Conservation (phyloP, 2,797 vertebrate genomes). For the Linurgus olivaceus region DNA sequence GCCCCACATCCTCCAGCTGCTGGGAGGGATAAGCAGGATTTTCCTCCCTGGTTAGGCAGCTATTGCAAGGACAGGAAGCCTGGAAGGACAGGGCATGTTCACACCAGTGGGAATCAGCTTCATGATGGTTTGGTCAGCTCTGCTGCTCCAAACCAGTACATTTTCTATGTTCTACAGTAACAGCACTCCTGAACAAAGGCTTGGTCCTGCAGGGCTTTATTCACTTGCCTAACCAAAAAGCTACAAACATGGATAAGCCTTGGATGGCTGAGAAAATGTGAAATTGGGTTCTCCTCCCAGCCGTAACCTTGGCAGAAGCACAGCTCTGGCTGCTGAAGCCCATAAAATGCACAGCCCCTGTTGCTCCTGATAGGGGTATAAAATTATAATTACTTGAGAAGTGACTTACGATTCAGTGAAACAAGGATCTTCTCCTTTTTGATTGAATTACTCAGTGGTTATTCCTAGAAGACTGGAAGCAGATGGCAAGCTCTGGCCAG, state of each 20-base stretch:
- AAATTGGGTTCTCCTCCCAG: background rate
- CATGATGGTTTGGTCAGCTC: background rate
- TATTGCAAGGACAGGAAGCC: background rate
- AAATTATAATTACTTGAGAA: constrained; percentile 72
- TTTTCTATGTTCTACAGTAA: background rate
- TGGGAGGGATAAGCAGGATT: background rate
- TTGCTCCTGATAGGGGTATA: constrained; percentile 70
- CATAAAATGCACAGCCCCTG: constrained; percentile 64
- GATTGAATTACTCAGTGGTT: constrained; percentile 65
- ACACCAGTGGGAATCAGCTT: background rate
- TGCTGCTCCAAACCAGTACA: background rate
- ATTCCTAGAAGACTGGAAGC: constrained; percentile 71
- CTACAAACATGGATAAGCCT: background rate
- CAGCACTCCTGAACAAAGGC: background rate
- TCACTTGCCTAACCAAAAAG: background rate
- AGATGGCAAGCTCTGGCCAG: constrained; percentile 71
- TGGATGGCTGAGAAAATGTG: constrained; percentile 10
- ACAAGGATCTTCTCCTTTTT: constrained; percentile 55
- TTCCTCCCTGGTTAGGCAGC: background rate
- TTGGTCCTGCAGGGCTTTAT: background rate
- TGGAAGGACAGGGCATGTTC: background rate
- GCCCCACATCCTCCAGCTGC: background rate
- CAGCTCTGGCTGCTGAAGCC: constrained; percentile 12
- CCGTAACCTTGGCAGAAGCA: constrained; percentile 50
- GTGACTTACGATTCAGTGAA: constrained; percentile 64